Conservation (phyloP, 1,140 invertebrate genomes). For the Patella vulgata region DNA sequence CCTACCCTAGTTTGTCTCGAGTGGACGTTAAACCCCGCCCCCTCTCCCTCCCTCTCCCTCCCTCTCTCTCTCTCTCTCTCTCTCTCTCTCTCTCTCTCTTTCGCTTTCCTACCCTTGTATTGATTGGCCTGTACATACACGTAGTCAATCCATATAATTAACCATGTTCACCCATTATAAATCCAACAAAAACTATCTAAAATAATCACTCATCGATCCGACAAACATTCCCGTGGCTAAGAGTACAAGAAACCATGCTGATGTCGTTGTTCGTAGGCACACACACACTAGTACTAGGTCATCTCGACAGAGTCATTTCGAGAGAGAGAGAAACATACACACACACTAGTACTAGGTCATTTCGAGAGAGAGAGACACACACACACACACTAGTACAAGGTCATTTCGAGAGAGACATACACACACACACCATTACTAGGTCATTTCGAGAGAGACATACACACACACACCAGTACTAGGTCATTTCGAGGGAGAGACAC, state of each 20-base stretch:
- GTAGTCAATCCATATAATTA: no score
- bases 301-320: no score
- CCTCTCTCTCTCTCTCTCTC: neutral
- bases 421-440: no score
- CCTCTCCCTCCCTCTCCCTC: neutral
- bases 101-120: neutral
- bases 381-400: constrained; percentile 6
- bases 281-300: neutral
- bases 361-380: neutral
- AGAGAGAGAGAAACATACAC: neutral
- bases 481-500: no score
- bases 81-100: constrained; percentile 3
- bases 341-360: neutral
- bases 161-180: no score
- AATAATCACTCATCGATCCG: neutral
- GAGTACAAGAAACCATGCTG: neutral
- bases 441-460: no score
- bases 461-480: neutral
- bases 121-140: neutral
- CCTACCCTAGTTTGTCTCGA: neutral
- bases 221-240: neutral
- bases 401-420: no score
- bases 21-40: no score
- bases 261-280: neutral
- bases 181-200: neutral